A percentile compares a stretch with the other conserved stretches of the same genome.
Conservation (phyloP, 2,797 vertebrate species). For the Alectoris magna region DNA sequence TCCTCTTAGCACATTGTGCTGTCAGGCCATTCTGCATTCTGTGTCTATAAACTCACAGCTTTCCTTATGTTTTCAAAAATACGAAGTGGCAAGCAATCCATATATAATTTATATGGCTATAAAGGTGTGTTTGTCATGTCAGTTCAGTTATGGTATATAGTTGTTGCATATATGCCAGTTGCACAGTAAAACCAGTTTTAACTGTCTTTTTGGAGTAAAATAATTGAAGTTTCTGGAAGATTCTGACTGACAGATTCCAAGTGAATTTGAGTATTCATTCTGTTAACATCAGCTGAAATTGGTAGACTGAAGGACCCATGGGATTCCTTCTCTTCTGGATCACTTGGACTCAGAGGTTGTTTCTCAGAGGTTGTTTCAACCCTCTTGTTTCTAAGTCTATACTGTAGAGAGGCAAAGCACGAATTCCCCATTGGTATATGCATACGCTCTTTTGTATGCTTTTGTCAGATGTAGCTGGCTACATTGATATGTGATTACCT, state of each 20-base stretch:
- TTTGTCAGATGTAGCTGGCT: not conserved
- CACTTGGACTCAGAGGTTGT: not conserved
- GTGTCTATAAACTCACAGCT: not conserved
- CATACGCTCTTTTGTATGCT: not conserved
- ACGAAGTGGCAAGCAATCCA: not conserved
- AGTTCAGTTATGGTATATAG: not conserved
- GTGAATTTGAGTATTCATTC: not conserved
- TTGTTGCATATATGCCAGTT: not conserved
- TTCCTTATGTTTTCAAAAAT: not conserved
- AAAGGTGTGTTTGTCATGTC: not conserved
- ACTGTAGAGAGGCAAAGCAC: not conserved
- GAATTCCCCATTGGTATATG: not conserved
- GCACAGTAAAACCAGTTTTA: not conserved
- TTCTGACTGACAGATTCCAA: not conserved
- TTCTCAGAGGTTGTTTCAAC: not conserved
- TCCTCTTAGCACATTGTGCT: not conserved
- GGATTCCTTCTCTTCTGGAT: not conserved
- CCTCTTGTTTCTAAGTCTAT: not conserved
- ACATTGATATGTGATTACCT: not conserved
- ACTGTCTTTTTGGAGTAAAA: not conserved
- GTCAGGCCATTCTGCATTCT: not conserved
- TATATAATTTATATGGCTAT: not conserved
- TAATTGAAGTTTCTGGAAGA: not conserved
- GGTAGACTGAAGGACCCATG: not conserved
- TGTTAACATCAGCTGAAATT: not conserved